Evolutionary conservation across 2,797 vertebrate genomes (phyloP).

Genomic region (Vireo griseus): DNA sequence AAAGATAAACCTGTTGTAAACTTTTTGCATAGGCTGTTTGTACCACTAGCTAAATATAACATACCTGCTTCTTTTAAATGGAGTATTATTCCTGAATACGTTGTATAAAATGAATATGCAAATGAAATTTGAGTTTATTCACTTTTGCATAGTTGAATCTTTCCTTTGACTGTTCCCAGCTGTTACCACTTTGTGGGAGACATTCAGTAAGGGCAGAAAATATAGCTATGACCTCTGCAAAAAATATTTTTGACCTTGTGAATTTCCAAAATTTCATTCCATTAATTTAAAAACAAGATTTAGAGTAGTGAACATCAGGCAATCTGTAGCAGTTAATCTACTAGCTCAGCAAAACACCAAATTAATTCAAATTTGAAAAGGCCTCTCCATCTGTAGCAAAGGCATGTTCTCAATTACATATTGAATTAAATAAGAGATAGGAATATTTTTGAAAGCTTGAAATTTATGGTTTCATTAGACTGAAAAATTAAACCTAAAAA

Average conservation of each 20-base stretch:
- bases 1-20: not conserved
- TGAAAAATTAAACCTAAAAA: conserved; percentile 76
- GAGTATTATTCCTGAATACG: not conserved
- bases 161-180: not conserved
- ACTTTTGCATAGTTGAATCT: not conserved
- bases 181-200: not conserved
- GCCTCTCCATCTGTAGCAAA: conserved; percentile 42
- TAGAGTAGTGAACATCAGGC: not conserved
- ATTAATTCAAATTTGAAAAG: conserved; percentile 63
- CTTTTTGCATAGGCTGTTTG: not conserved
- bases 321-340: conserved; percentile 28
- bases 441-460: conserved; percentile 48
- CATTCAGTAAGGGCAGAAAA: not conserved
- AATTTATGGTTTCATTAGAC: conserved; percentile 73
- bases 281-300: conserved; percentile 11
- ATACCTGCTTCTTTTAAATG: not conserved
- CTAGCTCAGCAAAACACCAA: conserved; percentile 15
- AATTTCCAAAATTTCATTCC: conserved; percentile 1
- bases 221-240: not conserved
- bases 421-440: conserved; percentile 64
- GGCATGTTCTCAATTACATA: conserved; percentile 63
- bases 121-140: not conserved
- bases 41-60: not conserved
- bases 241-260: not conserved
- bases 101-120: not conserved